These are phyloP conservation scores for Scaptomyza tumidula DNA, from an alignment of 2,888 invertebrate genomes.

Conservation along the genomic window DNA sequence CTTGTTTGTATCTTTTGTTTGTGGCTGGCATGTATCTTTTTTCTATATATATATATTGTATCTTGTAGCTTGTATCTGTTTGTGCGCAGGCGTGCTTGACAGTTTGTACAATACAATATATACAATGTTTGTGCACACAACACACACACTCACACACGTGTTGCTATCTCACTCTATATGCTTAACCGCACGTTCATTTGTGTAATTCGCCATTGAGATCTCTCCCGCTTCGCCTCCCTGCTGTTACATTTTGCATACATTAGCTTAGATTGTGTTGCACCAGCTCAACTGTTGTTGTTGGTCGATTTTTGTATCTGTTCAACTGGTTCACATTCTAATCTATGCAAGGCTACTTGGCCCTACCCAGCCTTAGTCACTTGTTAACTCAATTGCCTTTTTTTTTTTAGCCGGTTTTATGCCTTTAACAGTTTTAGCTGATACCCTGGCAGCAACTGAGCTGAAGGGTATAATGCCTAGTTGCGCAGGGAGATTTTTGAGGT, in stretches of 20 bases:
- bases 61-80: slow-evolving; percentile 53
- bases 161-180: slow-evolving; percentile 12
- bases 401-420: slow-evolving; percentile 28
- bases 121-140: slow-evolving; percentile 28
- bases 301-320: slow-evolving; percentile 23
- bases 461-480: neutral
- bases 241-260: slow-evolving; percentile 37
- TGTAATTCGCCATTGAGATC: slow-evolving; percentile 55
- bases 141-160: slow-evolving; percentile 53
- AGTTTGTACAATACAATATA: slow-evolving; percentile 3
- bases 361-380: slow-evolving; percentile 31
- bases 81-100: slow-evolving; percentile 70
- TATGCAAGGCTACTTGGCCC: slow-evolving; percentile 63
- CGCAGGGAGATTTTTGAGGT: neutral
- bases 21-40: slow-evolving; percentile 38
- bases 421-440: slow-evolving; percentile 22
- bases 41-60: slow-evolving; percentile 23
- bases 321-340: slow-evolving; percentile 72
- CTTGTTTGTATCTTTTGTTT: slow-evolving; percentile 24
- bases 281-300: slow-evolving; percentile 7
- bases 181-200: slow-evolving; percentile 59
- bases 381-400: slow-evolving; percentile 47
- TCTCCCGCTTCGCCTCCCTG: neutral
- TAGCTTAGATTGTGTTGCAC: slow-evolving; percentile 18
- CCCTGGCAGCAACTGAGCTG: neutral